phyloP scores from a whole-genome alignment of 2,797 vertebrate genomes.

The Garrulus glandarius region DNA sequence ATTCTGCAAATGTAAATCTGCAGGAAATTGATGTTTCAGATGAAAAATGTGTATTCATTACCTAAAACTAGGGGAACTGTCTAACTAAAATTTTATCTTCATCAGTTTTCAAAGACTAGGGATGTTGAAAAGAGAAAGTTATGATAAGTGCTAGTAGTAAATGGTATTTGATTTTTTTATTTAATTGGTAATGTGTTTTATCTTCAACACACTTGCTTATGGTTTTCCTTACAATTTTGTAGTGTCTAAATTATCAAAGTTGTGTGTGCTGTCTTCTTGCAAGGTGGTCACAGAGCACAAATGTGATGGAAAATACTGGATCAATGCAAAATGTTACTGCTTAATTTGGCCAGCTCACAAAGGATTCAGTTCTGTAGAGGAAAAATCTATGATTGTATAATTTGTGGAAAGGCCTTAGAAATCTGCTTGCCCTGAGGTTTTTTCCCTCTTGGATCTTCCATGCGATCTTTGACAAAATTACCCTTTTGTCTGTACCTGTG shows the following conservation, averaged over 20 bases:
- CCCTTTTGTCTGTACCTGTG: not conserved
- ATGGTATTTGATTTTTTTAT: not conserved
- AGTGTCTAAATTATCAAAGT: not conserved
- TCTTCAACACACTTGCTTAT: not conserved
- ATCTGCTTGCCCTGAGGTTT: not conserved
- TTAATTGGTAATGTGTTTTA: not conserved
- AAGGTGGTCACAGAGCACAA: not conserved
- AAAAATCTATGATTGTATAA: not conserved
- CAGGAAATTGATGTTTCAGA: not conserved
- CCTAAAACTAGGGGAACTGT: not conserved
- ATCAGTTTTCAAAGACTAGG: not conserved
- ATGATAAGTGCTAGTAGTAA: not conserved
- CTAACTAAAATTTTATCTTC: not conserved
- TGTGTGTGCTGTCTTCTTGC: not conserved
- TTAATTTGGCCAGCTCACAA: not conserved
- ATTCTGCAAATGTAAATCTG: not conserved
- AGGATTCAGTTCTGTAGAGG: not conserved
- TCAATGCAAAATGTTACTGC: not conserved
- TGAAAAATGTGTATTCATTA: not conserved
- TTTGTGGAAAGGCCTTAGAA: not conserved
- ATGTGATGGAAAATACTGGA: not conserved
- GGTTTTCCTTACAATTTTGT: not conserved
- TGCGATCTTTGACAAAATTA: not conserved
- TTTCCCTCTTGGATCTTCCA: not conserved
- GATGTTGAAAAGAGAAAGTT: not conserved